A percentile compares a stretch with the other conserved stretches of the same genome.
phyloP scores from a whole-genome alignment of 2,888 invertebrate genomes.

The Margaritifera margaritifera region DNA sequence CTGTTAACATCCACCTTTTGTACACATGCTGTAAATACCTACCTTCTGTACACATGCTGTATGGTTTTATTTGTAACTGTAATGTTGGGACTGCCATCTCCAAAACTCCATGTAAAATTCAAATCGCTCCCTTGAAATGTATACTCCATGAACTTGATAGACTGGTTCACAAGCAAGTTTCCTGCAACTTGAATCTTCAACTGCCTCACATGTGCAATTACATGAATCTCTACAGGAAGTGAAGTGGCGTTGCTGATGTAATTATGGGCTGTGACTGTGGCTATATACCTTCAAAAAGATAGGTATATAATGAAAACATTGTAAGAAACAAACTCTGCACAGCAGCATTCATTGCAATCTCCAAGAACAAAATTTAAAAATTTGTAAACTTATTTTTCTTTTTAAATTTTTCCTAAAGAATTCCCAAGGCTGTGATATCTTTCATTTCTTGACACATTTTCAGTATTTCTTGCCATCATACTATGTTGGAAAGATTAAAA shows the following conservation, averaged over 20 bases:
- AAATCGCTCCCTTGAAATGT: conserved; percentile 64
- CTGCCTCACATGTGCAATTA: conserved; percentile 45
- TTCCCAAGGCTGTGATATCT: no score
- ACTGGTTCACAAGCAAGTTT: conserved; percentile 42
- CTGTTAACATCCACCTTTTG: no score
- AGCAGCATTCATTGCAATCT: background rate
- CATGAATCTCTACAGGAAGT: conserved; percentile 48
- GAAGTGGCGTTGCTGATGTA: conserved; percentile 59
- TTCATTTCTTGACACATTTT: no score
- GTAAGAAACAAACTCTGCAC: background rate
- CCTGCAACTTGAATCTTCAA: conserved; percentile 37
- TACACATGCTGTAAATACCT: conserved; percentile 6
- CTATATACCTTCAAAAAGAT: conserved; percentile 47
- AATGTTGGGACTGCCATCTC: conserved; percentile 54
- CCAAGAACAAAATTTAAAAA: background rate
- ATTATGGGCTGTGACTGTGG: conserved; percentile 62
- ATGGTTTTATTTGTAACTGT: conserved; percentile 6
- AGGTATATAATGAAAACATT: background rate
- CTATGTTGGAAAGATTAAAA: no score
- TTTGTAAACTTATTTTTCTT: no score
- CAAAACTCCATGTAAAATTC: conserved; percentile 69
- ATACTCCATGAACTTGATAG: conserved; percentile 52
- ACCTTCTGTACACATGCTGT: conserved; percentile 53
- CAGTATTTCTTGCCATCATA: no score
- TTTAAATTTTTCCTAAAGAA: no score